Evolutionary conservation across 2,797 vertebrate genomes (phyloP).

Genomic region (Gambusia yucatana): DNA sequence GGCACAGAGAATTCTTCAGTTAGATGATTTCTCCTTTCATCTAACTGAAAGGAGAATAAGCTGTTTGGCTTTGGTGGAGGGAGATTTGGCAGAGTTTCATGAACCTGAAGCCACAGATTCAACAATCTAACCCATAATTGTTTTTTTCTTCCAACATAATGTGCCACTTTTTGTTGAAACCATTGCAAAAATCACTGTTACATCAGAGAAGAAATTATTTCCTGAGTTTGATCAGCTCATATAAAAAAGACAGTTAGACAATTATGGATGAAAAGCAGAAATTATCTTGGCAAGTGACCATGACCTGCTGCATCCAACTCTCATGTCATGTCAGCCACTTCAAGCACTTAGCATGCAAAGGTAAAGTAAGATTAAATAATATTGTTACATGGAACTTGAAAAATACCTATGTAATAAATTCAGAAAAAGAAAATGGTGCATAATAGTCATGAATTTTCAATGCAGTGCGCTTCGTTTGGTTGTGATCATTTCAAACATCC

Average conservation of each 20-base stretch:
- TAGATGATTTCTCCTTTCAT: not conserved
- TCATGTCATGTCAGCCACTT: not conserved
- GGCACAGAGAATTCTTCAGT: too few species aligned
- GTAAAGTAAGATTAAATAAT: not conserved
- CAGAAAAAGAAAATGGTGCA: not conserved
- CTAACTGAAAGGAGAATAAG: not conserved
- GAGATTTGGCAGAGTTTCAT: not conserved
- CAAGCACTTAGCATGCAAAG: not conserved
- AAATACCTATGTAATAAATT: not conserved
- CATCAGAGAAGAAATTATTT: not conserved
- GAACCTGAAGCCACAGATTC: not conserved
- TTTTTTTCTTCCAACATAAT: not conserved
- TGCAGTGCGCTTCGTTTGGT: not conserved
- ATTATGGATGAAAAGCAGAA: not conserved
- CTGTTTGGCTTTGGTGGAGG: not conserved
- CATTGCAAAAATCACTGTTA: not conserved
- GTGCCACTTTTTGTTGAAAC: not conserved
- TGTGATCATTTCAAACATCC: not conserved
- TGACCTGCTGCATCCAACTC: not conserved
- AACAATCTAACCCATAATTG: not conserved
- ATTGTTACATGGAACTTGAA: not conserved
- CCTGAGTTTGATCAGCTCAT: not conserved
- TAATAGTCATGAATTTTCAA: not conserved
- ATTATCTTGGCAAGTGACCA: not conserved
- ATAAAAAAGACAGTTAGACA: not conserved